Evolutionary conservation across 2,888 invertebrate species (phyloP), one percentile per base, ranked within the genome.

Genomic region (Idaea biselata): DNA sequence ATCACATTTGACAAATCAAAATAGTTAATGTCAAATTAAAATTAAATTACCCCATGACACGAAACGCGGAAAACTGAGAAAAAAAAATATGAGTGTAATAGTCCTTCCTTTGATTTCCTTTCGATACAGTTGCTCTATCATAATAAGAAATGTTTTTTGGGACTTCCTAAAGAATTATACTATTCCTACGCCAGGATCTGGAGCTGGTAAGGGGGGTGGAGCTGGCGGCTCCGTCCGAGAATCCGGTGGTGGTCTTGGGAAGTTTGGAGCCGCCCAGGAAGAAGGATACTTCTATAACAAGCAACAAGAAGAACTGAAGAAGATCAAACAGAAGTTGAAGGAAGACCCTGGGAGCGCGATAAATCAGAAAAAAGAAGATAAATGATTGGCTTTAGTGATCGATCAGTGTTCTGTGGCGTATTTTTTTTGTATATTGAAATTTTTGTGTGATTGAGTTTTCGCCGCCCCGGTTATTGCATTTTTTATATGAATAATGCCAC

Each of bases 251-350:
- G 79, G 80, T 0, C 63, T 90, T 0, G 89, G 89, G 0, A 76
- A 76, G 64, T 84, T 74, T 33, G 87, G 83, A 1, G 79, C 84
- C 0, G 85, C 85, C 0, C 78, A 84, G 31, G 90, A 90, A 69
- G 90, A 89, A 60, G 80, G 82, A 0, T 90, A 86, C 73, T 90
- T 90, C 76, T 76, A 80, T 62, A 75, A 80, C 32, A 83, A 88
- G 61, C 78, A 83, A 54, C 80, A 69, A 62, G 83, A 88, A 25
- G 80, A 83, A 32, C 33, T 90, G 11, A 73, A 81, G 63, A 78
- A 85, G 62, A 59, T 89, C 0, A 88, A 84, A 66, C 73, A 86
- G 63, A 76, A 80, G 59, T 44, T 81, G 58, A 68, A 82, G 58
- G 69, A 76, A 16, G 68, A 77, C 1, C 44, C 44, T 44, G 32